These are phyloP conservation scores for Drosophila diplacantha DNA, from an alignment of 2,888 invertebrate species.

Conservation along the genomic window DNA sequence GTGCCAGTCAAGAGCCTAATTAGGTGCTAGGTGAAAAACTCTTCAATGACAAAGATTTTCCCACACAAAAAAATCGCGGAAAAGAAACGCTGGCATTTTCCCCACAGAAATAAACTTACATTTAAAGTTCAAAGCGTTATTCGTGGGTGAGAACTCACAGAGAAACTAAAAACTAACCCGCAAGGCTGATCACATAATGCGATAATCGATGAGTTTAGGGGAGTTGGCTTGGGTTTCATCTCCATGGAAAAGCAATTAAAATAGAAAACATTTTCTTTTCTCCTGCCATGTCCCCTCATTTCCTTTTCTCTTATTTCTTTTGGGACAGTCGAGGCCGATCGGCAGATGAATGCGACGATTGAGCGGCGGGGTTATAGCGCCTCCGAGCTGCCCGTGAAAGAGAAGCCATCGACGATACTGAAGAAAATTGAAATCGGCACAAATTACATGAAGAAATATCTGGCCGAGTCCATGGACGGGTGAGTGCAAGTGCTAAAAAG, in stretches of 20 bases:
- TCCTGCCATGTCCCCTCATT: neutral
- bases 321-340: constrained; percentile 76
- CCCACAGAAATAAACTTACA: neutral
- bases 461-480: constrained; percentile 76
- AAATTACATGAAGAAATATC: constrained; percentile 75
- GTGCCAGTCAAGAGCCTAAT: constrained; percentile 5
- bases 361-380: constrained; percentile 75
- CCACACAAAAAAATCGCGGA: constrained; percentile 3
- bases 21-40: constrained; percentile 2
- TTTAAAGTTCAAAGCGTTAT: constrained; percentile 8
- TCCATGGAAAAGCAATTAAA: constrained; percentile 42
- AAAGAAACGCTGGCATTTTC: constrained; percentile 20
- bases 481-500: constrained; percentile 55
- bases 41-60: constrained; percentile 7
- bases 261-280: constrained; percentile 26
- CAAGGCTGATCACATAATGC: constrained; percentile 7
- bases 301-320: constrained; percentile 8
- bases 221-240: constrained; percentile 11
- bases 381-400: constrained; percentile 70
- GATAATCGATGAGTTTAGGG: constrained; percentile 22
- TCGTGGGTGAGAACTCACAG: constrained; percentile 17
- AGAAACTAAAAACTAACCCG: constrained; percentile 21
- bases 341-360: constrained; percentile 73
- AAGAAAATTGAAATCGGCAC: constrained; percentile 77
- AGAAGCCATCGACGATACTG: constrained; percentile 77